Base-by-base conservation (phyloP, 2,888 invertebrate genomes). In the Nipponacmea schrenckii region DNA sequence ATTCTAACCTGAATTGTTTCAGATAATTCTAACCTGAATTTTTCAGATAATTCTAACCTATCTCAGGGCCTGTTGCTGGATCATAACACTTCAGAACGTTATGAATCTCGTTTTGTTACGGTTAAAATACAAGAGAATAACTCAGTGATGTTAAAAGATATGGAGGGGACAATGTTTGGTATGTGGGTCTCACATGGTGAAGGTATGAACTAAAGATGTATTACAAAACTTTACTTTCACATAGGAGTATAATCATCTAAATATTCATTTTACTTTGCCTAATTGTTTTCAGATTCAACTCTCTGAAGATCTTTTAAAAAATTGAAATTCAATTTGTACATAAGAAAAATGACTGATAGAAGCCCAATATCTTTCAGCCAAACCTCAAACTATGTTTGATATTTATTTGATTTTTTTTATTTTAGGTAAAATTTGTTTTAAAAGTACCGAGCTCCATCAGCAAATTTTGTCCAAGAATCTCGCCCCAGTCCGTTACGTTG, bases 151-250 rank as follows among this genome's bases (percentile, higher is more conserved):
- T 91, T 98, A 80, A 90, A 91, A 69, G 95, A 93, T n/a, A 96
- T 99, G 96, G 93, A 93, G 71, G 94, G 92, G 44, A 93, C 94
- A n/a, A 91, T 94, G 1, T 91, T 98, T n/a, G 98, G 98, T 2
- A 94, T 97, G 80, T 98, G 98, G 98, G 92, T 95, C 2, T 96
- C 98, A 3, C 98, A 99, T 87, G 98, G 96, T 0, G 98, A 99
- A 90, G 98, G 98, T 78, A 91, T 78, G 76, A 68, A 56, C 5
- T 20, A n/a, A n/a, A n/a, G n/a, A n/a, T 2, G 48, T 64, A n/a
- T 26, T 17, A 8, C 17, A 8, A 45, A 39, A 12, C 17, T 31
- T 20, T 17, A n/a, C n/a, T 14, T 24, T 14, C 63, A 63, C 17
- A 63, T 17, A 63, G 24, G 20, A 12, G 20, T 63, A n/a, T 20